These are phyloP conservation scores for Tolmerus cingulatus DNA, from an alignment of 2,888 invertebrate genomes.

Conservation along the genomic window DNA sequence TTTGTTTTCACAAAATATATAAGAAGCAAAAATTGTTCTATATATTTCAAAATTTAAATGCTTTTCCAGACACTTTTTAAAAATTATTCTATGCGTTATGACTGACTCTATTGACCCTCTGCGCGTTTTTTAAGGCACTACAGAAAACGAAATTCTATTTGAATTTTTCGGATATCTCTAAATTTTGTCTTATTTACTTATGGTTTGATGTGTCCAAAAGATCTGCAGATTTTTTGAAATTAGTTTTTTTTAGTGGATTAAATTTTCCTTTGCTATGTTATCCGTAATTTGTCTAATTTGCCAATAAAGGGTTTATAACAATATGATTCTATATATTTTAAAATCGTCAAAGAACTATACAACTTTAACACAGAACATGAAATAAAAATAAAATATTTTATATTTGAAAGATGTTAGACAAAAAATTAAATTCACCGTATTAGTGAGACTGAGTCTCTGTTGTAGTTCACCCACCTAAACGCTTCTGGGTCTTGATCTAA, in stretches of 20 bases:
- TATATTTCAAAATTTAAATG: no score
- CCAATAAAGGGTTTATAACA: no score
- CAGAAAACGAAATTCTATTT: background rate
- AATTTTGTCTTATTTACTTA: no score
- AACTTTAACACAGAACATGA: background rate
- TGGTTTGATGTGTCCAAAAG: no score
- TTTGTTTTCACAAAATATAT: no score
- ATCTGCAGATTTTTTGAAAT: background rate
- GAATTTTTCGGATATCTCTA: background rate
- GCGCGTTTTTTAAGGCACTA: no score
- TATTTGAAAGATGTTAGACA: background rate
- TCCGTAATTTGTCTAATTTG: background rate
- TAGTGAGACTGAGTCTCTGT: slow-evolving; percentile 54
- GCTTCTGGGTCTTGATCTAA: slow-evolving; percentile 62
- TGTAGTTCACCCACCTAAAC: slow-evolving; percentile 60
- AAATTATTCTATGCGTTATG: no score
- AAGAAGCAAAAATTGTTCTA: no score
- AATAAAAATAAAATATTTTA: background rate
- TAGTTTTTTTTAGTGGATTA: background rate
- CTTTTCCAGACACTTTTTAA: no score
- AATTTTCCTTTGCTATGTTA: no score
- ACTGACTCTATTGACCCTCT: no score
- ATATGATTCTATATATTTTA: no score
- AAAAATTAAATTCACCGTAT: slow-evolving; percentile 54
- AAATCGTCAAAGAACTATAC: background rate